Conservation (phyloP, 2,113 vertebrate genomes). For the Sapayoa aenigma region DNA sequence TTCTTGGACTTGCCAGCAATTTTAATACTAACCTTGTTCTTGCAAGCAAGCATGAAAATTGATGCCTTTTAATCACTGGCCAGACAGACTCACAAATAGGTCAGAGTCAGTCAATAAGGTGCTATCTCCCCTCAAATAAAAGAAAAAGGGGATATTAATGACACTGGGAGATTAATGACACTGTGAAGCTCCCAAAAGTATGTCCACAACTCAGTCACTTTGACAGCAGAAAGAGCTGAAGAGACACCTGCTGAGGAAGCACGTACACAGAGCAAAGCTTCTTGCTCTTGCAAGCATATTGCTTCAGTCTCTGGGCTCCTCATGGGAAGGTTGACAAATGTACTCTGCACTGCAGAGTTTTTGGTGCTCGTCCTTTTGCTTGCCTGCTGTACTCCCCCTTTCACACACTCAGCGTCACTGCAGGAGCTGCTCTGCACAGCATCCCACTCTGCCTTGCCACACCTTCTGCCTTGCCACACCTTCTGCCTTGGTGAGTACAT, state of each 20-base stretch:
- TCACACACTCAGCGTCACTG: background rate
- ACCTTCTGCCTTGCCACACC: background rate
- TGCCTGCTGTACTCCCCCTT: background rate
- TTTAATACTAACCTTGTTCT: background rate
- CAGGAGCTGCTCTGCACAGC: background rate
- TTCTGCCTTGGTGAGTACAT: background rate
- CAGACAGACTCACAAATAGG: background rate
- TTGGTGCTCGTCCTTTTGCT: background rate
- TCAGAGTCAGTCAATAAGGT: background rate
- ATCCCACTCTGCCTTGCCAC: background rate
- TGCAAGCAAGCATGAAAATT: background rate
- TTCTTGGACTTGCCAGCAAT: background rate
- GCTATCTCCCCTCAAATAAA: background rate
- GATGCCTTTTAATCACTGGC: background rate
- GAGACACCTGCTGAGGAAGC: background rate
- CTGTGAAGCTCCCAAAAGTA: background rate
- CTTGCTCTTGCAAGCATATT: background rate
- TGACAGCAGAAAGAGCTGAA: background rate
- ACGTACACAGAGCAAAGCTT: background rate
- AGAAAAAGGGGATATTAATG: background rate
- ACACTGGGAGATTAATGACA: background rate
- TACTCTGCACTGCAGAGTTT: background rate
- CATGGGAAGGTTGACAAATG: background rate
- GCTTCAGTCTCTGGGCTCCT: background rate
- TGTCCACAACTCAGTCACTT: fast-evolving